Conservation (phyloP, 1,140 invertebrate species). For the Drosophila asahinai region DNA sequence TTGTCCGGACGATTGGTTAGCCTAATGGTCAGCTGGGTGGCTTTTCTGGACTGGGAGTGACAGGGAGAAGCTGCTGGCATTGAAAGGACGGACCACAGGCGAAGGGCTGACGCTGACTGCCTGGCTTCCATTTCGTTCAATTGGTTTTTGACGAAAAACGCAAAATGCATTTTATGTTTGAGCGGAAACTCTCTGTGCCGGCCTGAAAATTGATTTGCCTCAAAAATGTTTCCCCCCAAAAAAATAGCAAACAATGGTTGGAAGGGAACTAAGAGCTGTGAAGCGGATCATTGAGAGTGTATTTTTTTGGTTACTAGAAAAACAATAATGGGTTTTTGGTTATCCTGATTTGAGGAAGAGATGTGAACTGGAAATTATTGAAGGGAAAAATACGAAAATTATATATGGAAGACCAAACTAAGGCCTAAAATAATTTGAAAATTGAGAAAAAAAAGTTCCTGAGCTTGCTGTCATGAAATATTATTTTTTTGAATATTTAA, state of each 20-base stretch:
- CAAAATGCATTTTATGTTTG: slow-evolving; percentile 61
- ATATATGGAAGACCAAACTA: neutral
- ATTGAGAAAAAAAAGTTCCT: too few species aligned
- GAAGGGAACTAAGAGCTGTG: neutral
- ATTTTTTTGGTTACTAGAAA: slow-evolving; percentile 1
- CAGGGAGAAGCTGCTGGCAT: slow-evolving; percentile 33
- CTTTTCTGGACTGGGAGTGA: slow-evolving; percentile 5
- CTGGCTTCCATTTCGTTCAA: slow-evolving; percentile 67
- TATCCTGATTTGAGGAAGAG: neutral
- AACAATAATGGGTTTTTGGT: neutral
- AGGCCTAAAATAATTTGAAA: neutral
- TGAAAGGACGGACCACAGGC: slow-evolving; percentile 37
- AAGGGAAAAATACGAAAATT: neutral
- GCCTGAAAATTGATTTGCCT: slow-evolving; percentile 29
- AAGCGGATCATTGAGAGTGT: slow-evolving; percentile 1
- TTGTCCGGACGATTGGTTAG: slow-evolving; percentile 65
- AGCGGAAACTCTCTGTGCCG: neutral
- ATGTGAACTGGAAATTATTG: neutral
- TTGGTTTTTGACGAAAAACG: slow-evolving; percentile 63
- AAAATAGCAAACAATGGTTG: neutral
- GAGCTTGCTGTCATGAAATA: too few species aligned
- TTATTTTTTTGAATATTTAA: too few species aligned
- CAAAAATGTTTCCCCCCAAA: slow-evolving; percentile 6
- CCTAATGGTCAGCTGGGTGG: slow-evolving; percentile 54
- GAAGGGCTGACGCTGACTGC: slow-evolving; percentile 20